Evolutionary conservation across 2,888 invertebrate genomes (phyloP).

Genomic region (Acanthococcus lagerstroemiae): DNA sequence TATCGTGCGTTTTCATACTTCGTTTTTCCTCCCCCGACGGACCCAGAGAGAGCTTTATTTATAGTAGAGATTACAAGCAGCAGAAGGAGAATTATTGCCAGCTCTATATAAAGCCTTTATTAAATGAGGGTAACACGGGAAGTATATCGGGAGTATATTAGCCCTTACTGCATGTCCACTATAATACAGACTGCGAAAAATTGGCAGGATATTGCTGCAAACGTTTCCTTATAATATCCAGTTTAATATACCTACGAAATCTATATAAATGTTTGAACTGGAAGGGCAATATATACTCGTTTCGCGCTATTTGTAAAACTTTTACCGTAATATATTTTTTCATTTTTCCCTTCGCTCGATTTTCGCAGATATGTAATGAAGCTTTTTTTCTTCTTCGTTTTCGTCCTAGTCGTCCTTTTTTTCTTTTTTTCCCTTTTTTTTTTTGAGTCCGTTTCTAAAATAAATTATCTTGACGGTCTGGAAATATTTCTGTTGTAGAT

Average conservation of each 20-base stretch:
- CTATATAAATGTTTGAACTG: constrained; percentile 31
- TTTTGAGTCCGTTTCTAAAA: constrained; percentile 39
- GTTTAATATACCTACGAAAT: constrained; percentile 31
- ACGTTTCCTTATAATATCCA: constrained; percentile 30
- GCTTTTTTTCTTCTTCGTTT: not conserved
- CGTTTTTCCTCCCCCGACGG: constrained; percentile 6
- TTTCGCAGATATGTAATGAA: too few species aligned
- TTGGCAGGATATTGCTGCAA: constrained; percentile 26
- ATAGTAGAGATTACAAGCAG: constrained; percentile 28
- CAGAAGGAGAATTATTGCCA: constrained; percentile 31
- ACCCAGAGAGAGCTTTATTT: constrained; percentile 22
- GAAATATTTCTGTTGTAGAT: constrained; percentile 45
- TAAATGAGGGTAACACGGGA: constrained; percentile 29
- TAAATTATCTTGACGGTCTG: not conserved
- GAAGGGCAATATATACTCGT: constrained; percentile 30
- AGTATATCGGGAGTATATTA: constrained; percentile 29
- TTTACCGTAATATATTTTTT: not conserved
- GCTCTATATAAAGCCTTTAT: constrained; percentile 31
- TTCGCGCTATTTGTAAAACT: constrained; percentile 24
- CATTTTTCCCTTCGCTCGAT: too few species aligned
- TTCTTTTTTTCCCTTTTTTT: not conserved
- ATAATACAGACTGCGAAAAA: constrained; percentile 12
- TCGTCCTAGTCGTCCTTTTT: not conserved
- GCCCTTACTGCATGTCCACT: constrained; percentile 27
- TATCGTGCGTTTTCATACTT: constrained; percentile 29